Percentiles rank a stretch among this genome's conserved stretches.
Evolutionary conservation across 2,113 vertebrate species (phyloP).

Genomic region (Microtus oregoni): DNA sequence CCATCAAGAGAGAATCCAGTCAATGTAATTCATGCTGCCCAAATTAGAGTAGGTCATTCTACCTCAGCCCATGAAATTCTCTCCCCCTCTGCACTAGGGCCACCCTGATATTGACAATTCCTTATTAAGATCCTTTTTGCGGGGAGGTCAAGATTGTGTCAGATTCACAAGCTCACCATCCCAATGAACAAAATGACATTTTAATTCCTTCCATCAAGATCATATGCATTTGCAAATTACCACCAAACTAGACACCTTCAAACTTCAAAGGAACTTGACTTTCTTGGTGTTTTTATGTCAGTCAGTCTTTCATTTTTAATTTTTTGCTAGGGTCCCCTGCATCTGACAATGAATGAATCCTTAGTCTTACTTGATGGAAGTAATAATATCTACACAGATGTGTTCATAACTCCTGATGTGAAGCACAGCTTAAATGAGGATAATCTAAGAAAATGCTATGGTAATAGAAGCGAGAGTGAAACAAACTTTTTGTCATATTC

Average conservation of each 20-base stretch:
- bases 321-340: rapidly evolving
- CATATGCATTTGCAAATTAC: neutral
- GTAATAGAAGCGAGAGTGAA: neutral
- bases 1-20: neutral
- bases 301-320: neutral
- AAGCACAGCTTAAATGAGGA: neutral
- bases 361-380: neutral
- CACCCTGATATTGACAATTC: neutral
- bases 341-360: neutral
- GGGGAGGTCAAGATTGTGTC: too few species aligned
- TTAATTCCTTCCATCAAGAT: neutral
- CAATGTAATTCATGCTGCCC: neutral
- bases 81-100: rapidly evolving
- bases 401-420: neutral
- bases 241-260: neutral
- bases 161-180: neutral
- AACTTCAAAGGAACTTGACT: neutral
- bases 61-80: neutral
- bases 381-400: neutral
- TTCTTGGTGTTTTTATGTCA: neutral
- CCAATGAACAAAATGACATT: neutral
- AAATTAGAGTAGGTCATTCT: neutral
- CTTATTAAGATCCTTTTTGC: neutral
- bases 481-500: neutral
- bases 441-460: neutral